These are phyloP conservation scores for Torymus auratus DNA, from an alignment of 2,888 invertebrate genomes.

Conservation along the genomic window DNA sequence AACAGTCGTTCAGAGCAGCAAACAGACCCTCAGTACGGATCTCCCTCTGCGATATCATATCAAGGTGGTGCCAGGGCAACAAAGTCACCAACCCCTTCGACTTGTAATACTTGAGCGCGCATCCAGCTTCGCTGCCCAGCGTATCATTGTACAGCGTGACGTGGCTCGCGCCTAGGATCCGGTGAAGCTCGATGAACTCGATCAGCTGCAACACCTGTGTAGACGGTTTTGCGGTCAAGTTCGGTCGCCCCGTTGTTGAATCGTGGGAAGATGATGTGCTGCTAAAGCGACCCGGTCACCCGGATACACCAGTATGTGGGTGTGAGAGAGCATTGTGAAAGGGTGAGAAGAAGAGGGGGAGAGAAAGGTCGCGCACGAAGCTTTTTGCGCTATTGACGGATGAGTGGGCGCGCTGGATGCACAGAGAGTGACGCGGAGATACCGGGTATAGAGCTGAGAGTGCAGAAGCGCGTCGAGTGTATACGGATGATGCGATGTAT, in stretches of 20 bases:
- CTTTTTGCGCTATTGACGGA: too few relatives aligned
- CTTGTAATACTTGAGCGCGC: conserved; percentile 85
- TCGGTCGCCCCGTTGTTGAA: neutral
- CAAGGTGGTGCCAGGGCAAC: conserved; percentile 88
- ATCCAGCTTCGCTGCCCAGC: conserved; percentile 86
- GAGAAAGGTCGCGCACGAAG: neutral
- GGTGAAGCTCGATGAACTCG: conserved; percentile 93
- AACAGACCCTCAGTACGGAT: conserved; percentile 95
- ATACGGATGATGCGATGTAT: too few relatives aligned
- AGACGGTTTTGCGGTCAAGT: neutral
- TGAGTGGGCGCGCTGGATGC: neutral
- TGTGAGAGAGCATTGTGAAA: too few relatives aligned
- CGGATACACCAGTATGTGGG: too few relatives aligned
- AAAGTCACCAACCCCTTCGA: conserved; percentile 83
- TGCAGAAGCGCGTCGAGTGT: too few relatives aligned
- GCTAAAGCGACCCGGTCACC: too few relatives aligned
- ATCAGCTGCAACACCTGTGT: conserved; percentile 86
- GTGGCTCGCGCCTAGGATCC: conserved; percentile 89
- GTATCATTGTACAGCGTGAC: conserved; percentile 96
- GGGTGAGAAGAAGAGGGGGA: neutral
- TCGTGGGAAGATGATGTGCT: too few relatives aligned
- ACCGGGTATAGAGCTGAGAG: too few relatives aligned
- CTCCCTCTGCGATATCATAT: conserved; percentile 91
- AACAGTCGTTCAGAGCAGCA: conserved; percentile 94
- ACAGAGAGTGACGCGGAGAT: too few relatives aligned